Base-by-base conservation (phyloP, 2,797 vertebrate species). In the Apogon hyalosoma region DNA sequence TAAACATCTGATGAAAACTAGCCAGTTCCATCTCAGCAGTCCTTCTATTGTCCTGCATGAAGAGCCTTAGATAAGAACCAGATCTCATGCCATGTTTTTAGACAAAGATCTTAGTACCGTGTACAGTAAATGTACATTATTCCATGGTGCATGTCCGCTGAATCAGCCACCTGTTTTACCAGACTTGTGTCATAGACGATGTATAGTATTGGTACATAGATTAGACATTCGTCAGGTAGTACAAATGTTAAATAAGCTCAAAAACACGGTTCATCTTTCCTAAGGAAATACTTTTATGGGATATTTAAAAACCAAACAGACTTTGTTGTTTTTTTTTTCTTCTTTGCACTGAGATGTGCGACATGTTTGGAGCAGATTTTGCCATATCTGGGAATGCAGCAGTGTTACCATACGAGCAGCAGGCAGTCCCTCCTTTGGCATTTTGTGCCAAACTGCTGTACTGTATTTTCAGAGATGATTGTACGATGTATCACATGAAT, bases 211-310 rank as follows among this genome's bases (percentile, higher is more conserved):
- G 75, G 63, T 87, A 75, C 77, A 84, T 82, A 76, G 80, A 79
- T 61, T 83, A 84, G 77, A 81, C 53, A 60, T 76, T 76, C 58
- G 52, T 82, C 77, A 76, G 62, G 76, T 82, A 84, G 73, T 80
- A 73, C 75, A 87, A 79, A 85, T 82, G 80, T 88, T 86, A 66
- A 85, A 89, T 86, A 88, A 87, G 84, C 84, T 92, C 75, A 89
- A 86, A 82, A 80, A 85, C 59, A 75, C 64, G 42, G 66, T 77
- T 87, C 72, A 84, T 88, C 70, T 92, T 92, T 91, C 88, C 85
- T 89, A 90, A 90, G 88, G 90, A 92, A 89, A 91, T 90, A 76
- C 71, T 89, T 93, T 89, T 84, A 90, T 90, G 90, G 83, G 72
- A 85, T 78, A 83, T 92, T 92, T 89, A 90, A 83, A 91, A 88